A percentile compares a stretch with the other conserved stretches of the same genome.
phyloP scores from a whole-genome alignment of 2,797 vertebrate species.

The Psittacula derbiana region DNA sequence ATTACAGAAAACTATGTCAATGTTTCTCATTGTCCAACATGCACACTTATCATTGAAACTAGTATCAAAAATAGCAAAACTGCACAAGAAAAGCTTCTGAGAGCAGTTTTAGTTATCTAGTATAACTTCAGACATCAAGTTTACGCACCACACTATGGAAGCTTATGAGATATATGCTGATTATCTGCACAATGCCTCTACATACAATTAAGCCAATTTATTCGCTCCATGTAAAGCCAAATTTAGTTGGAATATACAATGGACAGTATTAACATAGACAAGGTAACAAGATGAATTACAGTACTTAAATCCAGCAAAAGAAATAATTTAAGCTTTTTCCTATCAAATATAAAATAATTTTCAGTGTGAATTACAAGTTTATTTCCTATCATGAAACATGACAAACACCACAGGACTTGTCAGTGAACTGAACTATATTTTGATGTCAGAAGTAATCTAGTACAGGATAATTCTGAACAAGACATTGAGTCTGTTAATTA shows the following conservation, averaged over 20 bases:
- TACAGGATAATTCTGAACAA: not conserved
- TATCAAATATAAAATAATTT: not conserved
- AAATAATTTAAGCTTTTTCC: not conserved
- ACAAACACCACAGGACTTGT: not conserved
- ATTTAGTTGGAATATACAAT: not conserved
- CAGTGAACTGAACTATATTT: not conserved
- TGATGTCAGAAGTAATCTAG: not conserved
- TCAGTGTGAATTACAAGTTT: not conserved
- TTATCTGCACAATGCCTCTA: not conserved
- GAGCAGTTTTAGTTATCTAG: not conserved
- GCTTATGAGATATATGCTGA: not conserved
- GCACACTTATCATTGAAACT: not conserved
- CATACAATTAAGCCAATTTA: not conserved
- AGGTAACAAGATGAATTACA: not conserved
- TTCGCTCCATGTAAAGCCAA: not conserved
- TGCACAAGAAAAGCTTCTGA: not conserved
- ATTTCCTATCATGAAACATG: not conserved
- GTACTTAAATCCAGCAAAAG: not conserved
- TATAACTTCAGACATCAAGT: not conserved
- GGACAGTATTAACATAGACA: not conserved
- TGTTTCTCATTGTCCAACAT: not conserved
- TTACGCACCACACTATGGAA: not conserved
- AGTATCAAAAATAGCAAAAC: not conserved
- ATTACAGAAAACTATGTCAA: conserved; percentile 13
- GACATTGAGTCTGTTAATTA: not conserved